These are phyloP conservation scores for Apodemia mormo DNA, from an alignment of 2,888 invertebrate species.

Conservation along the genomic window DNA sequence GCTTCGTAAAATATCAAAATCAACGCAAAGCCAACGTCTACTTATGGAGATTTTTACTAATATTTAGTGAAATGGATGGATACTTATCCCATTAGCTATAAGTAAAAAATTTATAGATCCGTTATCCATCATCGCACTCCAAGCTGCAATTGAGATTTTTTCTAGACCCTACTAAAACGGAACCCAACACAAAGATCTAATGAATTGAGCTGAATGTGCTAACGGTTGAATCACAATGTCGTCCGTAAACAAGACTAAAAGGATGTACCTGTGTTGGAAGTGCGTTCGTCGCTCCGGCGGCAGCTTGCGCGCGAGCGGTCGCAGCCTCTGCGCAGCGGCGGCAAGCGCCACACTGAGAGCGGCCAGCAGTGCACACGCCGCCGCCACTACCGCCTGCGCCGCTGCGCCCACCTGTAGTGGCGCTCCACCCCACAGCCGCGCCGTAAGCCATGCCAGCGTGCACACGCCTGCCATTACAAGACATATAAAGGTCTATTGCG, in stretches of 20 bases:
- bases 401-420: conserved; percentile 77
- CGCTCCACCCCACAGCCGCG: conserved; percentile 85
- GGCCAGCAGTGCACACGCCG: conserved; percentile 85
- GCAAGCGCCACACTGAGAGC: conserved; percentile 86
- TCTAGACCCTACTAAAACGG: no score
- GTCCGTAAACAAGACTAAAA: not conserved
- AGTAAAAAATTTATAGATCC: no score
- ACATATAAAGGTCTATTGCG: not conserved
- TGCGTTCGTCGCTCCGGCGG: conserved; percentile 80
- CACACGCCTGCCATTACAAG: conserved; percentile 79
- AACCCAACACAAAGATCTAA: no score
- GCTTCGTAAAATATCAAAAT: no score
- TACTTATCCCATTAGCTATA: no score
- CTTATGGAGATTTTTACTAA: no score
- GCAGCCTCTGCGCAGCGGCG: conserved; percentile 83
- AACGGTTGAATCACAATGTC: not conserved
- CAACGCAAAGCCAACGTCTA: no score
- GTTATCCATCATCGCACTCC: no score
- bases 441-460: conserved; percentile 84
- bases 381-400: conserved; percentile 85
- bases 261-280: conserved; percentile 76
- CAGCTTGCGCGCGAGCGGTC: conserved; percentile 81
- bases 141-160: no score
- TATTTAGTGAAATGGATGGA: no score
- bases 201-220: no score